Conservation (phyloP, 1,140 invertebrate species). For the Adoxophyes honmai region DNA sequence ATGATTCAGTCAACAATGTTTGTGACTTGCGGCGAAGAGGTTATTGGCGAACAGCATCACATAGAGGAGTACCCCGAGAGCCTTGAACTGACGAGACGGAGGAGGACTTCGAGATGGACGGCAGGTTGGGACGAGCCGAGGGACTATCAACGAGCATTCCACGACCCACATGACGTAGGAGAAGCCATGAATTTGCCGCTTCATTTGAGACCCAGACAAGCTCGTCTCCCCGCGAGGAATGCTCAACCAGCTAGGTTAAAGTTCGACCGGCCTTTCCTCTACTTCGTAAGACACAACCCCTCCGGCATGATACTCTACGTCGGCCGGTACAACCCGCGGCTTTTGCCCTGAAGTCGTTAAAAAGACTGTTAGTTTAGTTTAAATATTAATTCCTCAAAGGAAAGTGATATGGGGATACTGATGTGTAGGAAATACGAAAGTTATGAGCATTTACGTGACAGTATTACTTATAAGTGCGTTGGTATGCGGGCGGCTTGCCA, state of each 20-base stretch:
- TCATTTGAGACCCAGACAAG: constrained; percentile 83
- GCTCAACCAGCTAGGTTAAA: constrained; percentile 80
- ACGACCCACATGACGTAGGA: constrained; percentile 80
- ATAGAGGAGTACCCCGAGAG: constrained; percentile 87
- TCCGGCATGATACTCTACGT: constrained; percentile 91
- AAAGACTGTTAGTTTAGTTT: constrained; percentile 72
- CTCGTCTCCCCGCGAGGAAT: constrained; percentile 79
- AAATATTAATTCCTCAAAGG: constrained; percentile 64
- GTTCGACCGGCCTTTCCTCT: constrained; percentile 91
- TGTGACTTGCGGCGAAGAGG: constrained; percentile 86
- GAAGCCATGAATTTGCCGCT: constrained; percentile 80
- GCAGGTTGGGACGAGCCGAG: constrained; percentile 67
- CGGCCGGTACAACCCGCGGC: constrained; percentile 89
- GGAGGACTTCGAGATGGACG: constrained; percentile 57
- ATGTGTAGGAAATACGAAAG: constrained; percentile 61
- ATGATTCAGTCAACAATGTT: constrained; percentile 89
- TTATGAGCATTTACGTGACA: constrained; percentile 69
- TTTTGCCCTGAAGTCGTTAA: constrained; percentile 79
- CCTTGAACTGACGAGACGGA: constrained; percentile 57
- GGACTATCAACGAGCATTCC: constrained; percentile 79
- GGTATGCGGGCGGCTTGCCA: constrained; percentile 38
- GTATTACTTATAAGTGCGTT: constrained; percentile 63
- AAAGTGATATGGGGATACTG: constrained; percentile 66
- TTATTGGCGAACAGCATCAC: constrained; percentile 84
- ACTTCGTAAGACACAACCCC: constrained; percentile 91